Conservation (phyloP, 2,113 vertebrate genomes). For the Spea multiplicata region DNA sequence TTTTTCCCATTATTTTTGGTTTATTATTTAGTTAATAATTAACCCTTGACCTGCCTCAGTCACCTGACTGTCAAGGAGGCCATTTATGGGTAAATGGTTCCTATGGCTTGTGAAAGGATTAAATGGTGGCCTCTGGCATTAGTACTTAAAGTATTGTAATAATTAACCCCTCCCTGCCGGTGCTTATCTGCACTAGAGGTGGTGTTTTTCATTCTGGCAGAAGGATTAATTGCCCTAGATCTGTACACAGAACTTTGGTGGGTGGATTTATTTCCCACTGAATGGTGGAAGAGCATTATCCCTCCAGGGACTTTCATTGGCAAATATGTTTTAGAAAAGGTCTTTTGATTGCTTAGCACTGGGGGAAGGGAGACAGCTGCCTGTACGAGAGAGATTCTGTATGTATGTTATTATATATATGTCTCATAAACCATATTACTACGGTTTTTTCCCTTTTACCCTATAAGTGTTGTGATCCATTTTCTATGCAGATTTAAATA, state of each 20-base stretch:
- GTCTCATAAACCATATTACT: no score
- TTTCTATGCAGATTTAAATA: background rate
- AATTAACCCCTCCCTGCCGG: background rate
- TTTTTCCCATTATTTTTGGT: background rate
- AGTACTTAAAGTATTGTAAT: background rate
- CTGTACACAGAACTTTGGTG: background rate
- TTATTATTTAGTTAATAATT: background rate
- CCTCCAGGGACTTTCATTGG: background rate
- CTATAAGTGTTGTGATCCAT: background rate
- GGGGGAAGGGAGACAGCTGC: constrained; percentile 8
- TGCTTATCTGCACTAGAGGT: background rate
- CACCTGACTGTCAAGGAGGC: background rate
- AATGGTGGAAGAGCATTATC: constrained; percentile 18
- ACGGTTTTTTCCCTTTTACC: background rate
- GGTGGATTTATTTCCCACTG: constrained; percentile 16
- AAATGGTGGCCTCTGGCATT: background rate
- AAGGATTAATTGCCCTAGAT: background rate
- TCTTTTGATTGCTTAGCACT: background rate
- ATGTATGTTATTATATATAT: no score
- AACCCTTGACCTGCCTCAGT: background rate
- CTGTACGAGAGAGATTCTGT: background rate
- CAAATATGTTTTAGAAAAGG: constrained; percentile 16
- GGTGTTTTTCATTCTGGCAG: no score
- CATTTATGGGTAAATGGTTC: background rate
- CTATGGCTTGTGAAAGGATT: background rate